phyloP scores from a whole-genome alignment of 2,888 invertebrate species.

The Ptychoptera albimana region DNA sequence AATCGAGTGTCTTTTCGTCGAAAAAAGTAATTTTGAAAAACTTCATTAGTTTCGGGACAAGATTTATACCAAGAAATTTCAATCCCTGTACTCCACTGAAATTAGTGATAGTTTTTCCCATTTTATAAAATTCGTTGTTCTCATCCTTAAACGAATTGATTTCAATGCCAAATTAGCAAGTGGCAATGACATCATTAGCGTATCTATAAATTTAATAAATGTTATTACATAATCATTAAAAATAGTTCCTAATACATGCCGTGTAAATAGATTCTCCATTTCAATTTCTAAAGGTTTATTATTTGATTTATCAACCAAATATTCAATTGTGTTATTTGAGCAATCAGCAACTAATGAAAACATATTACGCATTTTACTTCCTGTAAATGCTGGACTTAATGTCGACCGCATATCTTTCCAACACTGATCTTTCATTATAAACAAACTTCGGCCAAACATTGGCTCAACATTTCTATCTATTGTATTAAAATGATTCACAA shows the following conservation, averaged over 20 bases:
- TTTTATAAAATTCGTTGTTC: constrained; percentile 34
- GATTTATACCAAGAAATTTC: too few species aligned
- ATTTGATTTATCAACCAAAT: too few species aligned
- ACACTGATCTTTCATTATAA: constrained; percentile 30
- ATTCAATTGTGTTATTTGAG: too few species aligned
- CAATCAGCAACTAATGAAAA: constrained; percentile 25
- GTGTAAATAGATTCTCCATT: too few species aligned
- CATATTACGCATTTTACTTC: constrained; percentile 32
- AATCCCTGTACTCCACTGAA: constrained; percentile 12
- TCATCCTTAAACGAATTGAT: constrained; percentile 34
- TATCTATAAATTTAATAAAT: constrained; percentile 21
- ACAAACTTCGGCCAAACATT: constrained; percentile 34
- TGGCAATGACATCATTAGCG: constrained; percentile 31
- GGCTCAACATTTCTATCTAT: constrained; percentile 29
- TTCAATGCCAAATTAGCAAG: constrained; percentile 17
- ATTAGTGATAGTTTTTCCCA: constrained; percentile 29
- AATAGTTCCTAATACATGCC: too few species aligned
- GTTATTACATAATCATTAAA: too few species aligned
- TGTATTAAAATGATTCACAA: constrained; percentile 32
- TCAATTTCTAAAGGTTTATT: too few species aligned
- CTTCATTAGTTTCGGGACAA: constrained; percentile 9
- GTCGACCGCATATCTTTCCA: constrained; percentile 32
- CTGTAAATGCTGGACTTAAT: constrained; percentile 31
- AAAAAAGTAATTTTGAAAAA: constrained; percentile 23
- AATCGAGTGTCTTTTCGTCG: constrained; percentile 16